These are phyloP conservation scores for Palaemon carinicauda DNA, from an alignment of 1,140 invertebrate genomes.

Conservation along the genomic window DNA sequence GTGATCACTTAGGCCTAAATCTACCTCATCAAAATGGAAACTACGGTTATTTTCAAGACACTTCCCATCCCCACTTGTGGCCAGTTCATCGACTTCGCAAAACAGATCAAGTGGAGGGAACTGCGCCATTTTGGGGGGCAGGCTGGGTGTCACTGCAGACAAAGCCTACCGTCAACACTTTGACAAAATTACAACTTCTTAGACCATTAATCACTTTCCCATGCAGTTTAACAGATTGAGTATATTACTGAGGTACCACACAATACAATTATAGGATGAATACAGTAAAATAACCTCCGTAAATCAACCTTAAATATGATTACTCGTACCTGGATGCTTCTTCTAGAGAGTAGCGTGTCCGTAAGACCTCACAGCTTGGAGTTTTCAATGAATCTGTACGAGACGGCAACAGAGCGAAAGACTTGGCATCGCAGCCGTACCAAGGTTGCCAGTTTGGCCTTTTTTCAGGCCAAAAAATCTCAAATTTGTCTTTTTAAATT, in stretches of 20 bases:
- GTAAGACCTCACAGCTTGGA: no score
- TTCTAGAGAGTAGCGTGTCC: no score
- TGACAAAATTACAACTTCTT: neutral
- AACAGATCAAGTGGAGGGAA: slow-evolving; percentile 30
- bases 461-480: no score
- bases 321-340: neutral
- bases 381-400: no score
- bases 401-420: no score
- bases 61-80: slow-evolving; percentile 19
- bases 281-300: neutral
- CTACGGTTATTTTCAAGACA: neutral
- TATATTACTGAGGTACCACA: neutral
- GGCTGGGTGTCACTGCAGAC: neutral
- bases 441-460: no score
- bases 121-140: slow-evolving; percentile 23
- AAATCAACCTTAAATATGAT: neutral
- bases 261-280: neutral
- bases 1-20: neutral
- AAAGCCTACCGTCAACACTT: neutral
- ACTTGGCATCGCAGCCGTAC: no score
- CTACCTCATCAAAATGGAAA: slow-evolving; percentile 7
- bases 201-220: neutral
- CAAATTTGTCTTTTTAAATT: no score
- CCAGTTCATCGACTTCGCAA: slow-evolving; percentile 24
- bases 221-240: neutral